phyloP scores from a whole-genome alignment of 2,797 vertebrate species.

The Clamator glandarius region DNA sequence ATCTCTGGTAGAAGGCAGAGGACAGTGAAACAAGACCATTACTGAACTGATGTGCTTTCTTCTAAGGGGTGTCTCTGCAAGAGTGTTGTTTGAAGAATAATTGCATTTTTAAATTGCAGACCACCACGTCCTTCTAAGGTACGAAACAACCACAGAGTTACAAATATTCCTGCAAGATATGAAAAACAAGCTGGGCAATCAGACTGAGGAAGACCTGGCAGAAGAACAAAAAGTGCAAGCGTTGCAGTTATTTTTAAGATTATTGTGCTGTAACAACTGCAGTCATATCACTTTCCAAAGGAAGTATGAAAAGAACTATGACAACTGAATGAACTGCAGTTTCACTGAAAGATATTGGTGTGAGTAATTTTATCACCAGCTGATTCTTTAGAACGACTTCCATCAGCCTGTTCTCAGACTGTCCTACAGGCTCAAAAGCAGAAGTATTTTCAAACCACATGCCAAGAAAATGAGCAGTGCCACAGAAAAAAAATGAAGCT shows the following conservation, averaged over 20 bases:
- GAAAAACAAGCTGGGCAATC: neutral
- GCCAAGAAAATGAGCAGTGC: neutral
- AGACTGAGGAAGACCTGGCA: neutral
- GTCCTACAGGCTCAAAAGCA: neutral
- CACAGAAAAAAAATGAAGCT: neutral
- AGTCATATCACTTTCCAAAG: neutral
- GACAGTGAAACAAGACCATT: neutral
- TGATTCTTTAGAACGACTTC: neutral
- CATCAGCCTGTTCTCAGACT: neutral
- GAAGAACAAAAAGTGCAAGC: neutral
- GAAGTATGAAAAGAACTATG: neutral
- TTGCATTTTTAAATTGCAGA: neutral
- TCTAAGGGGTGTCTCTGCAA: neutral
- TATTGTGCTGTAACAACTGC: neutral
- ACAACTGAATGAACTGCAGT: neutral
- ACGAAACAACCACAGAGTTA: neutral
- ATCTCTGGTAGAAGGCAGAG: neutral
- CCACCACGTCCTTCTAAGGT: neutral
- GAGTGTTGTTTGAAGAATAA: neutral
- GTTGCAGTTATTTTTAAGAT: too few relatives aligned
- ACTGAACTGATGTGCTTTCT: neutral
- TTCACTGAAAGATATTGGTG: neutral
- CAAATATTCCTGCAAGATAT: neutral
- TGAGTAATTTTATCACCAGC: neutral
- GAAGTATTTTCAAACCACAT: neutral